Base-by-base conservation (phyloP, 2,888 invertebrate genomes). In the Chalcosyrphus nemorum region DNA sequence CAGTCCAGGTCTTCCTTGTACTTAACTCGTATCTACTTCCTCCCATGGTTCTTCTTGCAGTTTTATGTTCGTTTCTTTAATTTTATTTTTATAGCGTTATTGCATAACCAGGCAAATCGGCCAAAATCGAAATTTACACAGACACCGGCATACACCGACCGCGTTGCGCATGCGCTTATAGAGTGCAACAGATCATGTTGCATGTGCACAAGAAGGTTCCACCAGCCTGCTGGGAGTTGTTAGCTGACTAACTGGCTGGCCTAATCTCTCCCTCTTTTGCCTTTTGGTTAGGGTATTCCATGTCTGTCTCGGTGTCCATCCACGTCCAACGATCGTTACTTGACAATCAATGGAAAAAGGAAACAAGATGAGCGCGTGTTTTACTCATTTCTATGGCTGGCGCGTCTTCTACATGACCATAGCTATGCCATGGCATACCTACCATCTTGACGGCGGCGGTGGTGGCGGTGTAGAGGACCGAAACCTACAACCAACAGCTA, bases 341-440 rank as follows among this genome's bases (percentile, higher is more conserved):
- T 84, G 78, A 84, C 84, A 84, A 84, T 84, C 84, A 84, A 70
- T 84, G 74, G 54, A 65, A 70, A 74, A 76, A 63, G 52, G 78
- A 84, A 84, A 80, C 84, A 80, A 80, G 80, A 70, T 80, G 84
- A 78, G 84, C 84, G 80, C 84, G 80, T 84, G 84, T 78, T 84
- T 84, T 70, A 80, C 84, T 54, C 74, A 52, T 84, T 84, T 59
- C 80, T 56, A 59, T 65, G 74, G 52, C 61, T 57, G 54, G 32
- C 72, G 54, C 81, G 65, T 66, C 59, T 75, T 66, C 56, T 38
- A 35, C 43, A 52, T 19, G 50, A 29, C 52, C 38, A 59, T 27
- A n/a, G 19, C 19, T 21, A 52, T 56, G n/a, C 38, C 68, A 65
- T 52, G 56, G 38, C 11, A 4, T 9, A 11, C 32, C n/a, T 38